Percentiles rank a stretch among this genome's conserved stretches.
Conservation (phyloP, 2,797 vertebrate genomes). For the Sciurus vulgaris region DNA sequence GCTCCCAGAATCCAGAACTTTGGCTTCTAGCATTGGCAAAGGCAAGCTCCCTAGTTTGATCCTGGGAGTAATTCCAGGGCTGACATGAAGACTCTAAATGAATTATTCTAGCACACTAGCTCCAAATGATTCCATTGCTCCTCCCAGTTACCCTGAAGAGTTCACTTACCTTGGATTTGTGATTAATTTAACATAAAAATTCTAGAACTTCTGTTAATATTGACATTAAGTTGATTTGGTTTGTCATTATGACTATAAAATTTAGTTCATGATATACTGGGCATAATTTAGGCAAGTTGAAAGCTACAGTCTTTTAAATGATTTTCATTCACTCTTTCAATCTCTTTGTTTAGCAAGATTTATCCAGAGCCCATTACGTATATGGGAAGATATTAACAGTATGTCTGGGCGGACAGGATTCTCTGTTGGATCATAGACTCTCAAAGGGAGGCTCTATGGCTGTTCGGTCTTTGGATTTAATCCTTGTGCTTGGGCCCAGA, state of each 20-base stretch:
- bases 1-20: background rate
- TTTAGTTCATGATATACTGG: constrained; percentile 42
- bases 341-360: constrained; percentile 43
- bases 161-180: constrained; percentile 62
- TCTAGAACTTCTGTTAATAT: constrained; percentile 64
- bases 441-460: background rate
- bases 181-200: constrained; percentile 75
- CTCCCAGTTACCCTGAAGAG: constrained; percentile 57
- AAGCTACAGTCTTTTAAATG: constrained; percentile 44
- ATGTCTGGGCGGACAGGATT: background rate
- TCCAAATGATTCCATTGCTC: constrained; percentile 17
- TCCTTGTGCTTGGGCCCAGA: background rate
- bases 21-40: constrained; percentile 40
- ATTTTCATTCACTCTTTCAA: constrained; percentile 46
- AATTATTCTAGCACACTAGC: constrained; percentile 13
- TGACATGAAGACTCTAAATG: constrained; percentile 44
- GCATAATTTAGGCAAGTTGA: constrained; percentile 8
- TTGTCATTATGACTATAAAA: constrained; percentile 49
- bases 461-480: background rate
- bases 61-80: constrained; percentile 43
- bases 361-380: background rate
- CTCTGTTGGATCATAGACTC: background rate
- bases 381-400: background rate
- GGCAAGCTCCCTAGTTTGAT: constrained; percentile 1
- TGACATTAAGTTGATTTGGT: constrained; percentile 61